Evolutionary conservation across 2,797 vertebrate species (phyloP).

Genomic region (Sebastes cheni): DNA sequence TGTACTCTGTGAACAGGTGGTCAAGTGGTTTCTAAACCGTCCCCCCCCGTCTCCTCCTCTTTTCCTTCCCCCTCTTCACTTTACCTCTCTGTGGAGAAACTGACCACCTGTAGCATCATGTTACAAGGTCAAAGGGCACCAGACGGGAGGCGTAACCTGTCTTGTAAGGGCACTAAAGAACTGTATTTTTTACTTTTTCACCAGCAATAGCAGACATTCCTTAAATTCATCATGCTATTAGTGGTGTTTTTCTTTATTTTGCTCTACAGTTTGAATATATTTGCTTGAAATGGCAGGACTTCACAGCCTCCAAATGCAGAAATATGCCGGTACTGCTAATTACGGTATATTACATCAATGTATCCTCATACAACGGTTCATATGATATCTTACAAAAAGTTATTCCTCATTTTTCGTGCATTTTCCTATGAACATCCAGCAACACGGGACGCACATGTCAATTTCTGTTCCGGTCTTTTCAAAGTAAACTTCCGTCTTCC

Average conservation of each 20-base stretch:
- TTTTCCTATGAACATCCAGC: no score
- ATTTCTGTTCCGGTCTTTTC: no score
- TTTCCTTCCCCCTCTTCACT: neutral
- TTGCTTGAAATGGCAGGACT: no score
- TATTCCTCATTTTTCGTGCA: no score
- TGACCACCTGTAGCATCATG: constrained; percentile 43
- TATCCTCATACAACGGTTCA: no score
- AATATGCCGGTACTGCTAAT: neutral
- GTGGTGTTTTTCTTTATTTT: neutral
- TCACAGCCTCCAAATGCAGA: neutral
- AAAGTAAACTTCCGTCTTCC: no score
- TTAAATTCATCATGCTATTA: neutral
- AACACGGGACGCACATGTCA: no score
- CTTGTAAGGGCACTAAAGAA: neutral
- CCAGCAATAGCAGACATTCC: neutral
- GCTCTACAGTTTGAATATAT: no score
- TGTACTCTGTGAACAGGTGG: constrained; percentile 54
- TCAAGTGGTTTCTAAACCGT: constrained; percentile 1
- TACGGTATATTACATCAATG: neutral
- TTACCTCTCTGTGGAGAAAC: neutral
- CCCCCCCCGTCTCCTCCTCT: neutral
- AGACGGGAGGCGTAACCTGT: neutral
- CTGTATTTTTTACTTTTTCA: neutral
- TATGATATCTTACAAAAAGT: no score
- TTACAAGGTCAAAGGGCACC: constrained; percentile 28